Percentiles rank a stretch among this genome's conserved stretches.
phyloP scores from a whole-genome alignment of 2,888 invertebrate genomes.

The Pemphredon lugubris region DNA sequence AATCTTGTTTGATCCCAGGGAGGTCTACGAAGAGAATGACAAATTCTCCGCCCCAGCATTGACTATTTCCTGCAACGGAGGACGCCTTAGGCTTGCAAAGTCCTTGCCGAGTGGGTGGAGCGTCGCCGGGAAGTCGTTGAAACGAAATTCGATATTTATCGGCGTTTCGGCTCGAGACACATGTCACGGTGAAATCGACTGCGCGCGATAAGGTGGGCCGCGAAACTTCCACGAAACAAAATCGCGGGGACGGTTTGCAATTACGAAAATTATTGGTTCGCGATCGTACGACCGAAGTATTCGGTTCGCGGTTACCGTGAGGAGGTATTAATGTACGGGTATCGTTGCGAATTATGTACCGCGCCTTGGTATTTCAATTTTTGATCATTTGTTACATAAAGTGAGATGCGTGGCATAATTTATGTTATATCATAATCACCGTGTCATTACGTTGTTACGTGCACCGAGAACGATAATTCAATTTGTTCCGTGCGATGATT shows the following conservation, averaged over 20 bases:
- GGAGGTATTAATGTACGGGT: background rate
- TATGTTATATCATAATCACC: background rate
- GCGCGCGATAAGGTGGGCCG: background rate
- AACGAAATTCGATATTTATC: constrained; percentile 22
- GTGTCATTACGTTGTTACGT: background rate
- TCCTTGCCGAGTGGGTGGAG: constrained; percentile 56
- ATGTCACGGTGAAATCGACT: constrained; percentile 27
- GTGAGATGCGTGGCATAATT: background rate
- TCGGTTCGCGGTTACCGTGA: background rate
- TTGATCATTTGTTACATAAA: background rate
- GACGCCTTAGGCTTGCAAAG: constrained; percentile 26
- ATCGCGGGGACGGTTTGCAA: background rate
- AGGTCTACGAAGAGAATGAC: no score
- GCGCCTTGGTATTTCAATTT: background rate
- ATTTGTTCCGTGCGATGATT: background rate
- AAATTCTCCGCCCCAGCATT: background rate
- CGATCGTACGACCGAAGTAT: background rate
- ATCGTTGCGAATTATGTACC: background rate
- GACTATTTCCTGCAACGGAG: constrained; percentile 13
- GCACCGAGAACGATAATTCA: background rate
- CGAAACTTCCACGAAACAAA: constrained; percentile 12
- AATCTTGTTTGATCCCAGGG: no score
- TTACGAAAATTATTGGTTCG: constrained; percentile 2
- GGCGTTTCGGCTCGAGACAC: constrained; percentile 7
- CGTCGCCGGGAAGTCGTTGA: constrained; percentile 34